Evolutionary conservation across 2,797 vertebrate species (phyloP).

Genomic region (Orientallactaga sibirica): DNA sequence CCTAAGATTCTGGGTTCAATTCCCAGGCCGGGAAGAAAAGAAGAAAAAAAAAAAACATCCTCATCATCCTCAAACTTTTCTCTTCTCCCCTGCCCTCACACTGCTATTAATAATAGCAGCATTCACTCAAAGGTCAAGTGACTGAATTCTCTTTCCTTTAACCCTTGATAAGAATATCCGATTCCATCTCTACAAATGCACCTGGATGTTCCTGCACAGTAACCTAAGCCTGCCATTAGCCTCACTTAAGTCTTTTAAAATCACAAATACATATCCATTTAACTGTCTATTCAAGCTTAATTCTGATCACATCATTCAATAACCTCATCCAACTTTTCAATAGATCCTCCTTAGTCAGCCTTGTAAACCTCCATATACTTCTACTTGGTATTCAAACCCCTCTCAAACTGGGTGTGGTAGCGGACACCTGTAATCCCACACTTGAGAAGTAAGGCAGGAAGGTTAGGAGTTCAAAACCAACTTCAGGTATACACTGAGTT

Average conservation of each 20-base stretch:
- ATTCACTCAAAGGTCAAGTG: not conserved
- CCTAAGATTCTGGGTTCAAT: not conserved
- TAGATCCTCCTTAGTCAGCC: not conserved
- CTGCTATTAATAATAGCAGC: not conserved
- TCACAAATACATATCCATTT: not conserved
- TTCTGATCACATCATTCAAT: conserved; percentile 7
- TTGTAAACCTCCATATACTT: conserved; percentile 31
- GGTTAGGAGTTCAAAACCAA: not conserved
- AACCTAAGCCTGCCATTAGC: not conserved
- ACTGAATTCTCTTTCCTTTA: conserved; percentile 60
- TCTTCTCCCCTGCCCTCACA: not conserved
- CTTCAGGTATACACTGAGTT: not conserved
- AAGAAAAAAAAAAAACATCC: not conserved
- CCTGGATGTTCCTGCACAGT: not conserved
- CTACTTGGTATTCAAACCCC: not conserved
- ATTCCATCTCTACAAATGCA: conserved; percentile 43
- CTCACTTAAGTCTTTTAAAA: conserved; percentile 25
- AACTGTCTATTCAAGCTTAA: conserved; percentile 31
- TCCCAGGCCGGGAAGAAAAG: not conserved
- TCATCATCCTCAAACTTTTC: not conserved
- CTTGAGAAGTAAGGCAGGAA: not conserved
- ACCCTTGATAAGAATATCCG: not conserved
- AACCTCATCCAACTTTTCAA: conserved; percentile 48
- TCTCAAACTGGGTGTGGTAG: not conserved
- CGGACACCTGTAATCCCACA: not conserved